phyloP scores from a whole-genome alignment of 2,797 vertebrate genomes.

The Babyrousa celebensis region DNA sequence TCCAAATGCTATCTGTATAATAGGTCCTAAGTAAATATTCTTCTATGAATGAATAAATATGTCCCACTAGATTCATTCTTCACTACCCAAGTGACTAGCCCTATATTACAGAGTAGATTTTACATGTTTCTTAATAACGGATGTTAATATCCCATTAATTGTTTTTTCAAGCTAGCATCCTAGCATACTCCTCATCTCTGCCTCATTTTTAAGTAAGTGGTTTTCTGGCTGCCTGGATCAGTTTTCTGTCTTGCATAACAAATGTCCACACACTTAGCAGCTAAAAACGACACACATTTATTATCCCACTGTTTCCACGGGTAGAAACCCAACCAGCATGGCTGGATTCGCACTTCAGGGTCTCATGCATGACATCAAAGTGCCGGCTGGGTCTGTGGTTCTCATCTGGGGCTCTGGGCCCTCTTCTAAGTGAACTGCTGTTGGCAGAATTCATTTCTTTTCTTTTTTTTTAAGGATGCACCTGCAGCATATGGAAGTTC shows the following conservation, averaged over 20 bases:
- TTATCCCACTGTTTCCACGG: neutral
- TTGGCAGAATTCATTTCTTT: conserved; percentile 10
- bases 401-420: neutral
- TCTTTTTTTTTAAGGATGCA: too few relatives aligned
- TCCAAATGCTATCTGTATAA: neutral
- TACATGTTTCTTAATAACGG: neutral
- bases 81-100: neutral
- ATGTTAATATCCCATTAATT: neutral
- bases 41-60: neutral
- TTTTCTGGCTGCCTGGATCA: neutral
- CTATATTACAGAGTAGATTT: neutral
- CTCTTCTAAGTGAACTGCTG: neutral
- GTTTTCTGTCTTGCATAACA: conserved; percentile 5
- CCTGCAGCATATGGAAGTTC: too few relatives aligned
- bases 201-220: neutral
- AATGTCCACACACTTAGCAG: neutral
- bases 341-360: neutral
- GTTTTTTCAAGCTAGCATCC: neutral
- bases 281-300: neutral
- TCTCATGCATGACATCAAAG: neutral
- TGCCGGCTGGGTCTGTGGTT: neutral
- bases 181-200: neutral
- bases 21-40: neutral
- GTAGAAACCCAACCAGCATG: neutral
- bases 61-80: neutral